Base-by-base conservation (phyloP, 2,113 vertebrate genomes). In the Spea bombifrons region DNA sequence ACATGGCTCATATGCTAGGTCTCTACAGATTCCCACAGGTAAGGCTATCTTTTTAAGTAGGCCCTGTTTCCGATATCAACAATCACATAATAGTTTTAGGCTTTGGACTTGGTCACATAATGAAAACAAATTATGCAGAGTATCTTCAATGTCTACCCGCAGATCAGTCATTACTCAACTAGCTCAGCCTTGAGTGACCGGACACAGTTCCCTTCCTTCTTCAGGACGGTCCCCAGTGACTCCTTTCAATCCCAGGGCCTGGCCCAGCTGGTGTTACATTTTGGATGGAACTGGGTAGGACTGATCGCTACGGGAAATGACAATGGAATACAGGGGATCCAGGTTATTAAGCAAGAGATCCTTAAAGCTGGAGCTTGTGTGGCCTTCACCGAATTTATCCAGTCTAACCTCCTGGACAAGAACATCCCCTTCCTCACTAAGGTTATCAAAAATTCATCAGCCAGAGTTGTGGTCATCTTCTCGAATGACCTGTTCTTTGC, bases 201-300 rank as follows among this genome's bases (percentile, higher is more conserved):
- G 52, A 15, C 49, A 45, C 65, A 68, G 75, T 76, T 76, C 65
- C 75, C 65, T n/a, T 76, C 75, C 43, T 76, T 76, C 65, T 76
- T 76, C 13, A 67, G 75, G 43, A 76, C 75, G n/a, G 75, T 76
- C n/a, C 75, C 75, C 7, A 76, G 75, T 17, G 75, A 76, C 68
- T 4, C 30, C 8, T 76, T 76, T n/a, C 82, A 83, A 15, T 73
- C 78, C 7, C 46, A 46, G 8, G 70, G 59, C 3, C 63, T 83
- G 12, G 66, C 72, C 12, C 65, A 75, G 4, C 16, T 83, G 13
- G 12, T 81, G 7, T 47, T 65, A 30, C 52, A 67, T 52, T 81
- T 83, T 68, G 66, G 67, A n/a, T 83, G 82, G 82, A 75, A 71
- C 0, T 83, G 82, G 80, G 63, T 83, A 17, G 80, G 82, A 3